phyloP scores from a whole-genome alignment of 2,888 invertebrate genomes.

The Mythimna ferrago region DNA sequence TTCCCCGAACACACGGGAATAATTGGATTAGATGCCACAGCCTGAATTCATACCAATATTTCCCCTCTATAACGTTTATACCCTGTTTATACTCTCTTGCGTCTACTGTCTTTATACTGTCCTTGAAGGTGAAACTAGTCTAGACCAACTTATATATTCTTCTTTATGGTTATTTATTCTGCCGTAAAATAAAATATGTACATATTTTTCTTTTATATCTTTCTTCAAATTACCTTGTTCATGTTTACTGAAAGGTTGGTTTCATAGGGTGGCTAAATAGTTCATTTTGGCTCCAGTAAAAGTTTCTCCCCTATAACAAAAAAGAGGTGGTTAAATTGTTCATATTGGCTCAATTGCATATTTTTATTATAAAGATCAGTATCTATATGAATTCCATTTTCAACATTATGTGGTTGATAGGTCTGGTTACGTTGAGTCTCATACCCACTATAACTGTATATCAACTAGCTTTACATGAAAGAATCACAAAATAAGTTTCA shows the following conservation, averaged over 20 bases:
- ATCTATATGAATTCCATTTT: background rate
- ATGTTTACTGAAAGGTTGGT: conserved; percentile 29
- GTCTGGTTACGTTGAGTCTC: background rate
- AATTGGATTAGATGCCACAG: conserved; percentile 13
- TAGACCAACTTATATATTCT: conserved; percentile 20
- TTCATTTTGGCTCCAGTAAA: background rate
- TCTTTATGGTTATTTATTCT: conserved; percentile 25
- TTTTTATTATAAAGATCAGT: background rate
- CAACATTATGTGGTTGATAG: background rate
- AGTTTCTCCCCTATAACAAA: background rate
- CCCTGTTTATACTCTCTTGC: conserved; percentile 4
- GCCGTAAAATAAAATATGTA: conserved; percentile 31
- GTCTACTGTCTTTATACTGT: background rate
- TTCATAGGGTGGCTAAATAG: background rate
- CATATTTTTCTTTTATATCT: conserved; percentile 28
- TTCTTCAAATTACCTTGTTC: conserved; percentile 23
- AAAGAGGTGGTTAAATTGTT: background rate
- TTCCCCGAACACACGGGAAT: conserved; percentile 4
- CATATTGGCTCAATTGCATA: background rate
- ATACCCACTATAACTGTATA: background rate
- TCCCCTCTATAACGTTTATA: background rate
- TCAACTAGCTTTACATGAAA: background rate
- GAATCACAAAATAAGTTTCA: background rate
- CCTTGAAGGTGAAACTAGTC: conserved; percentile 17
- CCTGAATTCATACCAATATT: conserved; percentile 5